Evolutionary conservation across 2,888 invertebrate species (phyloP).

Genomic region (Campopleginae sp.): DNA sequence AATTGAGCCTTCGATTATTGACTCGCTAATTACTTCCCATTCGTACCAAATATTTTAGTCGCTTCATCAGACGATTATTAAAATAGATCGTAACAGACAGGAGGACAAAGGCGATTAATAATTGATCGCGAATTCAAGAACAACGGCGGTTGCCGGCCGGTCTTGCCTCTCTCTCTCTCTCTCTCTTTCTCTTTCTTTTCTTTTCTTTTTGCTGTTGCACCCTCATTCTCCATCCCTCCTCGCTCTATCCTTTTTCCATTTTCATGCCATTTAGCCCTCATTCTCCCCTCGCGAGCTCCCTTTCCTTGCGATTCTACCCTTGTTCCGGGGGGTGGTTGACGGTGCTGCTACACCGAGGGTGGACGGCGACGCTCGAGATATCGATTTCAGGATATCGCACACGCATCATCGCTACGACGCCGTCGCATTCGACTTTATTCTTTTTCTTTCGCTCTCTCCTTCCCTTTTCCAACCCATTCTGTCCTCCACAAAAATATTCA

Average conservation of each 20-base stretch:
- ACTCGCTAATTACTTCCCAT: not conserved
- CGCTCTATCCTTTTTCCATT: conserved; percentile 4
- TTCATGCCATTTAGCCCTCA: conserved; percentile 42
- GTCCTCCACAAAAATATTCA: not conserved
- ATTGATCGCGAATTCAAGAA: conserved; percentile 58
- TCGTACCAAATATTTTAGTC: not conserved
- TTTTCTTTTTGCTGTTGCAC: conserved; percentile 40
- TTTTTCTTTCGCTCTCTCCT: conserved; percentile 19
- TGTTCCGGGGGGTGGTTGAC: conserved; percentile 57
- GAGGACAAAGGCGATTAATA: conserved; percentile 63
- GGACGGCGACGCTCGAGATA: conserved; percentile 69
- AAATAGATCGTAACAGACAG: conserved; percentile 16
- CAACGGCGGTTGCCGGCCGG: conserved; percentile 65
- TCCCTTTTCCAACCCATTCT: not conserved
- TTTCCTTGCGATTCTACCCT: conserved; percentile 50
- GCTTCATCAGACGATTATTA: not conserved
- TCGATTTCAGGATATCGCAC: conserved; percentile 70
- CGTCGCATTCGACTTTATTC: conserved; percentile 64
- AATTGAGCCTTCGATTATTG: not conserved
- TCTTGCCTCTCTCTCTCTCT: too few relatives aligned
- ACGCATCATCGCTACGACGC: conserved; percentile 68
- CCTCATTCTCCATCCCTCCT: conserved; percentile 6
- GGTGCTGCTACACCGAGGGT: conserved; percentile 45
- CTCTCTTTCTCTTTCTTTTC: conserved; percentile 30
- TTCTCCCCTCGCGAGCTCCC: conserved; percentile 12